Conservation (phyloP, 2,888 invertebrate genomes). For the Xestia rhomboidea region DNA sequence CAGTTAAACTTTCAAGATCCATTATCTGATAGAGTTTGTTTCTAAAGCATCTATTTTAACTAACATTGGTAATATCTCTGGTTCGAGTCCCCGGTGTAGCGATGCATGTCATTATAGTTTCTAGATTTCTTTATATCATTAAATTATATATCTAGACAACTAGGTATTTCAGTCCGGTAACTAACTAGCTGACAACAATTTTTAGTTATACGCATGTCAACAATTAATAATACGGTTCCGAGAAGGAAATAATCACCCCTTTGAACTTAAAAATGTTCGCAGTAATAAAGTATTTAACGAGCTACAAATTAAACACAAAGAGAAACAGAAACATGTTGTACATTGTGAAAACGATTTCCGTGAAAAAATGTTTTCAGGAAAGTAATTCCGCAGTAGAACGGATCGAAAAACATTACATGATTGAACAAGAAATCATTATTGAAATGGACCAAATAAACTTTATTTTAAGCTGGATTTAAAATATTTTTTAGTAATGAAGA, state of each 20-base stretch:
- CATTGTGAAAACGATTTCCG: not conserved
- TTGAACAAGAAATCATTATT: not conserved
- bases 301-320: not conserved
- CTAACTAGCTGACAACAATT: not conserved
- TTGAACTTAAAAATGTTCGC: not conserved
- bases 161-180: not conserved
- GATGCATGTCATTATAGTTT: not conserved
- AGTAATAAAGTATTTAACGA: not conserved
- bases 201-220: not conserved
- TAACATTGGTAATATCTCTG: not conserved
- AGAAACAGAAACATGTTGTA: not conserved
- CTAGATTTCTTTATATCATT: not conserved
- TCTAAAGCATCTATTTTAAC: not conserved
- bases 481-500: not conserved
- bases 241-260: slow-evolving; percentile 13
- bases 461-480: not conserved
- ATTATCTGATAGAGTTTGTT: slow-evolving; percentile 1
- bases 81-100: not conserved
- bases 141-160: not conserved
- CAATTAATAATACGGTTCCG: not conserved
- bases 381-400: not conserved
- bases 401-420: not conserved
- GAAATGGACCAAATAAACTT: not conserved
- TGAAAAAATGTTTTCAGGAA: not conserved
- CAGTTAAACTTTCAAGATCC: slow-evolving; percentile 5